phyloP scores from a whole-genome alignment of 1,140 invertebrate species.

The Solenopsis invicta region DNA sequence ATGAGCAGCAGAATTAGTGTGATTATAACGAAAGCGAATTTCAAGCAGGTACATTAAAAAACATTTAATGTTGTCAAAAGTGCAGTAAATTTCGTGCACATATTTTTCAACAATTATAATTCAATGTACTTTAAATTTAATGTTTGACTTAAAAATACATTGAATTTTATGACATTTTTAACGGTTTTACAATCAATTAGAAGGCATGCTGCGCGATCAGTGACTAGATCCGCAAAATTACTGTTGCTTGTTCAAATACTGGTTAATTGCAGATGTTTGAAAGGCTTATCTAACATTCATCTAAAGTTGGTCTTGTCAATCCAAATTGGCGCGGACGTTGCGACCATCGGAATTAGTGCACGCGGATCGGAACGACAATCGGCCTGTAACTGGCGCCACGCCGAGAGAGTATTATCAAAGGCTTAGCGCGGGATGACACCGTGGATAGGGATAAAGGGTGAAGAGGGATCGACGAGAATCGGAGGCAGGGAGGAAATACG shows the following conservation, averaged over 20 bases:
- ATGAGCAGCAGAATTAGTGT: no score
- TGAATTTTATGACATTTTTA: no score
- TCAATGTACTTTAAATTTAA: no score
- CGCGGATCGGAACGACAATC: conserved; percentile 60
- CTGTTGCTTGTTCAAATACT: not conserved
- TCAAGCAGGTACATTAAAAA: no score
- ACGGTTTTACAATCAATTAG: conserved; percentile 2
- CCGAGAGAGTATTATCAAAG: conserved; percentile 70
- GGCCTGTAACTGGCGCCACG: conserved; percentile 61
- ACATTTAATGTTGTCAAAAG: no score
- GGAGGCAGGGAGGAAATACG: not conserved
- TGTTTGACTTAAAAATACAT: no score
- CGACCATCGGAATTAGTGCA: conserved; percentile 59
- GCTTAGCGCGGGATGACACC: conserved; percentile 69
- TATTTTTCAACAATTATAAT: no score
- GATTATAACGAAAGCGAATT: no score
- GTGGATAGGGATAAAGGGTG: conserved; percentile 52
- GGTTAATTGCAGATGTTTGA: not conserved
- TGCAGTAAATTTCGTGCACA: no score
- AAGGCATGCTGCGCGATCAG: not conserved
- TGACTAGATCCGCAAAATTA: not conserved
- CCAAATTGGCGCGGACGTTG: conserved; percentile 59
- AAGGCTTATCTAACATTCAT: not conserved
- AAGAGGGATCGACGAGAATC: conserved; percentile 58
- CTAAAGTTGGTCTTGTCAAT: conserved; percentile 42